Percentiles rank a stretch among this genome's conserved stretches.
phyloP scores from a whole-genome alignment of 92 coral and sea anemone species.

The Meandrina meandrites region DNA sequence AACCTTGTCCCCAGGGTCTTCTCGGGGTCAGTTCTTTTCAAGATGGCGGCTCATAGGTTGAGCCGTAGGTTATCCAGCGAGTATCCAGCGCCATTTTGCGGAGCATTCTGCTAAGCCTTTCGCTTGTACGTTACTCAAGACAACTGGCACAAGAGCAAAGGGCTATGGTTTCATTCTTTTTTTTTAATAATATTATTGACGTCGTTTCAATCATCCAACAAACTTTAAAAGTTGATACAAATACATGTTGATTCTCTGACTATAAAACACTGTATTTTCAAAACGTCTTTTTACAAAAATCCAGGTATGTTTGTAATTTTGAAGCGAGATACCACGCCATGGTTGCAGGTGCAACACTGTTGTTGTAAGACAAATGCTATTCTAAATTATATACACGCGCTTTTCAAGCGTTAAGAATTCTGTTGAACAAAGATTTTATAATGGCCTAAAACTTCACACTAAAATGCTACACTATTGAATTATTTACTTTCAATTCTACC shows the following conservation, averaged over 20 bases:
- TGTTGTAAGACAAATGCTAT: not conserved
- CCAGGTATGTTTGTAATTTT: not conserved
- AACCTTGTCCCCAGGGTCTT: no score
- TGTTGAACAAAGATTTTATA: conserved; percentile 4
- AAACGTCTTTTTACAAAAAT: not conserved
- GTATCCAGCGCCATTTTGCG: no score
- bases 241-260: not conserved
- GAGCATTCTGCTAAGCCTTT: not conserved
- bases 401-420: not conserved
- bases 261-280: not conserved
- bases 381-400: not conserved
- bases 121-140: not conserved
- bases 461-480: conserved; percentile 36
- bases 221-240: not conserved
- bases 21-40: no score
- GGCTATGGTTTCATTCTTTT: not conserved
- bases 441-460: conserved; percentile 36
- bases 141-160: not conserved
- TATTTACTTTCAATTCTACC: conserved; percentile 16
- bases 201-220: not conserved
- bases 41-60: no score
- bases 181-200: not conserved
- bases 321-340: conserved; percentile 6
- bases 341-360: not conserved
- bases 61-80: no score